These are phyloP conservation scores for Berghia stephanieae DNA, from an alignment of 1,140 invertebrate species.

Conservation along the genomic window DNA sequence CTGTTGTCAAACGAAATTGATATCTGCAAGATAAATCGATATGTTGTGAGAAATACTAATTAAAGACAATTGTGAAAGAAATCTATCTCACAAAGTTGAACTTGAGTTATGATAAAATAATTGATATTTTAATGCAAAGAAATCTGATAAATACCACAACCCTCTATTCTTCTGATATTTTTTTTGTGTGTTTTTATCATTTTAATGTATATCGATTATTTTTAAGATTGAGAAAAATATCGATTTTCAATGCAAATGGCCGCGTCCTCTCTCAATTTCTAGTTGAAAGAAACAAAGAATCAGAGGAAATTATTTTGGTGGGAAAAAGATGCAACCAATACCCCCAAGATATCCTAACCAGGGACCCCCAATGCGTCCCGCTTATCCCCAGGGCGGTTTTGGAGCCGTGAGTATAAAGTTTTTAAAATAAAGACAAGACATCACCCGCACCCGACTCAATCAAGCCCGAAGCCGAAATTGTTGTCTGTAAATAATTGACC, in stretches of 20 bases:
- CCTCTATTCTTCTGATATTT: too few relatives aligned
- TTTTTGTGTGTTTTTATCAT: not conserved
- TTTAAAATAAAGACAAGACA: not conserved
- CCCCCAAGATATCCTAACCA: slow-evolving; percentile 29
- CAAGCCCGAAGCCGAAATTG: too few relatives aligned
- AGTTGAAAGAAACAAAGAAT: slow-evolving; percentile 17
- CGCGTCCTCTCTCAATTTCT: slow-evolving; percentile 3
- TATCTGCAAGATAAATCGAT: too few relatives aligned
- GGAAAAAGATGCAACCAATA: slow-evolving; percentile 23
- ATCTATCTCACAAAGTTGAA: too few relatives aligned
- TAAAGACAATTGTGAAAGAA: too few relatives aligned
- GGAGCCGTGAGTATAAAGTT: slow-evolving; percentile 17
- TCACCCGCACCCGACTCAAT: too few relatives aligned
- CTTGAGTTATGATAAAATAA: too few relatives aligned
- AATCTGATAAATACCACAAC: too few relatives aligned
- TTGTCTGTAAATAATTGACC: too few relatives aligned
- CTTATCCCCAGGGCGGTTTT: slow-evolving; percentile 26
- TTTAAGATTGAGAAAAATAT: not conserved
- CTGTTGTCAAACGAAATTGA: too few relatives aligned
- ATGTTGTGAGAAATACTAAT: too few relatives aligned
- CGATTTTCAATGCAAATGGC: not conserved
- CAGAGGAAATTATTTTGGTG: not conserved
- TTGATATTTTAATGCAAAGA: too few relatives aligned
- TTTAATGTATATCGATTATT: not conserved
- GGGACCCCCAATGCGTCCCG: slow-evolving; percentile 32